Evolutionary conservation across 2,113 vertebrate species (phyloP), one percentile per base, ranked within the genome.

Genomic region (Cricetomys ansorgei): DNA sequence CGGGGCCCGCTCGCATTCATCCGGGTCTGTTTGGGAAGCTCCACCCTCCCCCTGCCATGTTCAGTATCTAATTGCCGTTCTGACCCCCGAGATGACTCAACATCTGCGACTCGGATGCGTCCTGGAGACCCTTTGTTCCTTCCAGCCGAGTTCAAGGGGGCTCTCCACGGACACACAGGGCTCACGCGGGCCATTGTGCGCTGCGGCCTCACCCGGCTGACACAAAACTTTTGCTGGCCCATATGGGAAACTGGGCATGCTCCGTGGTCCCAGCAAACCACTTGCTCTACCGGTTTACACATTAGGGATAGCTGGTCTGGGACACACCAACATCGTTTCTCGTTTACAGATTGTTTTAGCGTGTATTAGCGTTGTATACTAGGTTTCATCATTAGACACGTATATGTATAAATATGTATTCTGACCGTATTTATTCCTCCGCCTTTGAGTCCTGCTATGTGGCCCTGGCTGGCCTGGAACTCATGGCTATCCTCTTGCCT

Each of bases 11-110:
- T 98, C 98, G 98, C 98, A 99, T 99, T 99, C 99, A 99, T 95
- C 98, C 88, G 94, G 98, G 98, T 98, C 98, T 98, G 99, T 99
- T 98, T 98, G 97, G 98, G 98, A 99, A 98, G 97, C 98, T 97
- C 98, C 98, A 98, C 98, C 98, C 98, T 98, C 98, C 98, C 98
- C 98, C 98, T 98, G 98, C 98, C 98, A 99, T 98, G 98, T 99
- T 98, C 98, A 98, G 98, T 99, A 99, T 99, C 99, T 99, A 99
- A 99, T 99, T 99, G 99, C 98, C 98, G 99, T 99, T 99, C 99
- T 99, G 99, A 99, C 99, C 99, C 99, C 98, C 99, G 98, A 98
- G 99, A 99, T 99, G 99, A 99, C 98, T 96, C 98, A 98, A 99
- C 99, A 99, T 99, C 99, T 99, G 99, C 99, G 99, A 98, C 98